Conservation (phyloP, 2,113 vertebrate species). For the Rhegmatorhina hoffmannsi region DNA sequence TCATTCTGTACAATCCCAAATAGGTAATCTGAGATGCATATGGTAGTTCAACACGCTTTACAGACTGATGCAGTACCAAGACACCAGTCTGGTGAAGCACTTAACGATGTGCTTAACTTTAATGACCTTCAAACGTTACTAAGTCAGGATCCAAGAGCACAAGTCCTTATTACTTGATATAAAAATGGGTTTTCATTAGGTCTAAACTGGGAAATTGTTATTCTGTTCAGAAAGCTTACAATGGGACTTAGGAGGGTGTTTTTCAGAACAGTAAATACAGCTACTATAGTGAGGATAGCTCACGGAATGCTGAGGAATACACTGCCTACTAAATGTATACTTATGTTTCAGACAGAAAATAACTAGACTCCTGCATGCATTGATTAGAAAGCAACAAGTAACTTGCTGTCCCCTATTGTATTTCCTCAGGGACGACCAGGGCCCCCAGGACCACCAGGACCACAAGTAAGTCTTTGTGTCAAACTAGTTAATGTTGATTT, state of each 20-base stretch:
- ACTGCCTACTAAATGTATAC: not conserved
- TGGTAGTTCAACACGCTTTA: not conserved
- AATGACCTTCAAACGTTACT: not conserved
- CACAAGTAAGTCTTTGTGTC: constrained; percentile 78
- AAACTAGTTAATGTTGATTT: not conserved
- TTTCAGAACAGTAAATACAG: not conserved
- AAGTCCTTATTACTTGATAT: not conserved
- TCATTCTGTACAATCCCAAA: not conserved
- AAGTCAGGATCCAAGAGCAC: not conserved
- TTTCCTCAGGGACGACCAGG: constrained; percentile 85
- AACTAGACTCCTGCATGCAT: not conserved
- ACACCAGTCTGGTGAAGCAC: not conserved
- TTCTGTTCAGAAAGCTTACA: not conserved
- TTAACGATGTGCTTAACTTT: not conserved
- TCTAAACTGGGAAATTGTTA: not conserved
- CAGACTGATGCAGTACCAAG: not conserved
- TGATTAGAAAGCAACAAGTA: not conserved
- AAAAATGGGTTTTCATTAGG: not conserved
- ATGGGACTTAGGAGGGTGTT: not conserved
- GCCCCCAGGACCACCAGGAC: constrained; percentile 81
- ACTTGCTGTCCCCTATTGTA: not conserved
- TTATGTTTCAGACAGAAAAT: not conserved
- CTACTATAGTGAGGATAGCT: not conserved
- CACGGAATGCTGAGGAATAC: not conserved
- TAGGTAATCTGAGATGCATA: not conserved